phyloP scores from a whole-genome alignment of 2,113 vertebrate genomes.

The Ancistrus triradiatus region DNA sequence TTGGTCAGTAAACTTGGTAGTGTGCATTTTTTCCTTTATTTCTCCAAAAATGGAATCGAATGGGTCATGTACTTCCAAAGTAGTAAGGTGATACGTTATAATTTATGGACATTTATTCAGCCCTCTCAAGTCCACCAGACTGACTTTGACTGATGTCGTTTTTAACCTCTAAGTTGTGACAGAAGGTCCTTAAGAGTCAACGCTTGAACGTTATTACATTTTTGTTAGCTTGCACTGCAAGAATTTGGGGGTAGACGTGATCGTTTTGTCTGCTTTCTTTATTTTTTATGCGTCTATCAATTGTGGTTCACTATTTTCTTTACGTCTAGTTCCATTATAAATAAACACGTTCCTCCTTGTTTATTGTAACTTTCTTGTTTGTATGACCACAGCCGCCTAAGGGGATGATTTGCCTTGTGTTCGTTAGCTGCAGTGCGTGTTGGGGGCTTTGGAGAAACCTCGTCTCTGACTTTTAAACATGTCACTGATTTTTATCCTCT shows the following conservation, averaged over 20 bases:
- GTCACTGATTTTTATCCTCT: neutral
- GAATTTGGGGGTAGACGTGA: neutral
- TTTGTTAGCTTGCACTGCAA: neutral
- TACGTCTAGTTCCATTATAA: too few species aligned
- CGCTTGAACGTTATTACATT: neutral
- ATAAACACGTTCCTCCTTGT: too few species aligned
- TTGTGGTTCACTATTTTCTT: too few species aligned
- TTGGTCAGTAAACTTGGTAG: neutral
- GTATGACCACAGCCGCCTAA: too few species aligned
- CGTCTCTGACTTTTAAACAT: neutral
- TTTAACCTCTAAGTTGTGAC: neutral
- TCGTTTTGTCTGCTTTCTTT: neutral
- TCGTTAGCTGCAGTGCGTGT: too few species aligned
- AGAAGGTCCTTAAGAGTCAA: neutral
- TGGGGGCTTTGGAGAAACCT: too few species aligned
- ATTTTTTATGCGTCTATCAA: too few species aligned
- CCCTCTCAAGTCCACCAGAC: neutral
- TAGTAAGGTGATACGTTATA: constrained; percentile 44
- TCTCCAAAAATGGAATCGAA: constrained; percentile 10
- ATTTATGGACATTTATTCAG: constrained; percentile 25
- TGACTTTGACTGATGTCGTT: neutral
- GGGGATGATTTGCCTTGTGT: too few species aligned
- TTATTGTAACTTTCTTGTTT: too few species aligned
- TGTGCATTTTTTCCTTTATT: neutral
- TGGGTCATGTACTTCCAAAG: constrained; percentile 20